Base-by-base conservation (phyloP, 1,140 invertebrate genomes). In the Cataglyphis hispanica region DNA sequence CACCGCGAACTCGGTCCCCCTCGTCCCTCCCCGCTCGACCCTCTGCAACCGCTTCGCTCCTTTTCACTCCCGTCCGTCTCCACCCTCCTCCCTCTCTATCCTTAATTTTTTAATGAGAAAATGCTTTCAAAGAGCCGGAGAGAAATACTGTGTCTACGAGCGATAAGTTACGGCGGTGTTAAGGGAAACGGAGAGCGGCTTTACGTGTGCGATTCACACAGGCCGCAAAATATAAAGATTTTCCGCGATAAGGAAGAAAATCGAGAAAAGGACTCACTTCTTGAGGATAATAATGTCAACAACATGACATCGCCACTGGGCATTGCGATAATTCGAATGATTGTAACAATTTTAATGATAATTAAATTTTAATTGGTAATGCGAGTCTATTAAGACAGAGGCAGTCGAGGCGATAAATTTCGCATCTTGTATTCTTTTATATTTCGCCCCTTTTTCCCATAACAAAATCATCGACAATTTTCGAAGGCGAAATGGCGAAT, bases 71-170 rank as follows among this genome's bases (percentile, higher is more conserved):
- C 50, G 46, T 67, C 78, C n/a, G 19, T 56, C 84, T 67, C 66
- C 78, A 85, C 78, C 67, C 90, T 64, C 60, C 60, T 8, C 60
- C 77, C 72, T 70, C 34, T 70, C 87, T 87, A 88, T 88, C 94
- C 93, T 95, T 95, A 95, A 95, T 95, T 95, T 95, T 95, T 95
- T 95, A 95, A 95, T 95, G 94, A 95, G 94, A 95, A 95, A 95
- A 95, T 95, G 94, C 94, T 95, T 95, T 95, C 93, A 95, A 95
- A 95, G 93, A 95, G 93, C 93, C 92, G 78, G 91, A 93, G 92
- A 93, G 94, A 95, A 93, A 95, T 95, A 95, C 92, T 89, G 92
- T 91, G 92, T 94, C 94, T 93, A 94, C 92, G 93, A 92, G 93
- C 93, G 91, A 95, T 94, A 94, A 95, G 93, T 95, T 94, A 95